Percentiles rank a stretch among this genome's conserved stretches.
These are phyloP conservation scores for Gobiocypris rarus DNA, from an alignment of 2,113 vertebrate genomes.

Conservation along the genomic window DNA sequence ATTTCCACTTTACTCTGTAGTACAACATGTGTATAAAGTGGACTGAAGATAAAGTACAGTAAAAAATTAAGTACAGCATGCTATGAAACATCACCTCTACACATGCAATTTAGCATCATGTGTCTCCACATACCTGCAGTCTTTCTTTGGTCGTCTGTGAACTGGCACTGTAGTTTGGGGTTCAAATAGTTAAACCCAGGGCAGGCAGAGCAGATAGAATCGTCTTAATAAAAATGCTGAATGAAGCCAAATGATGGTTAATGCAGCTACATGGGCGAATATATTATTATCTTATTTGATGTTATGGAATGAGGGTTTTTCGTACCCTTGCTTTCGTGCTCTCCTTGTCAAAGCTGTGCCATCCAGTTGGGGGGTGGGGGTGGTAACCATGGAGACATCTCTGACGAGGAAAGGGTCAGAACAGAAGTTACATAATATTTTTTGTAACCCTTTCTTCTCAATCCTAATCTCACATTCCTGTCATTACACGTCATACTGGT, in stretches of 20 bases:
- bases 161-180: constrained; percentile 4
- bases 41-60: neutral
- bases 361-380: constrained; percentile 62
- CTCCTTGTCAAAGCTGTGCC: constrained; percentile 66
- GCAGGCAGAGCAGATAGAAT: neutral
- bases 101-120: neutral
- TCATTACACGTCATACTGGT: neutral
- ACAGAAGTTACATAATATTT: constrained; percentile 49
- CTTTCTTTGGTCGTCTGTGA: constrained; percentile 44
- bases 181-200: neutral
- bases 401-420: constrained; percentile 48
- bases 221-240: neutral
- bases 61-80: neutral
- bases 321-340: constrained; percentile 10
- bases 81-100: neutral
- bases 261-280: constrained; percentile 22
- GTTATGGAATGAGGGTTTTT: constrained; percentile 64
- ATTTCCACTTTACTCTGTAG: neutral
- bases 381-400: constrained; percentile 69
- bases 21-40: neutral
- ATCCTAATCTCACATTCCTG: neutral
- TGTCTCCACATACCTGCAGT: constrained; percentile 66
- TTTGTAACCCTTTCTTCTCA: constrained; percentile 26
- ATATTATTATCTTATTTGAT: constrained; percentile 12
- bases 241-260: neutral